phyloP scores from a whole-genome alignment of 2,113 vertebrate genomes.

The Sceloporus undulatus region DNA sequence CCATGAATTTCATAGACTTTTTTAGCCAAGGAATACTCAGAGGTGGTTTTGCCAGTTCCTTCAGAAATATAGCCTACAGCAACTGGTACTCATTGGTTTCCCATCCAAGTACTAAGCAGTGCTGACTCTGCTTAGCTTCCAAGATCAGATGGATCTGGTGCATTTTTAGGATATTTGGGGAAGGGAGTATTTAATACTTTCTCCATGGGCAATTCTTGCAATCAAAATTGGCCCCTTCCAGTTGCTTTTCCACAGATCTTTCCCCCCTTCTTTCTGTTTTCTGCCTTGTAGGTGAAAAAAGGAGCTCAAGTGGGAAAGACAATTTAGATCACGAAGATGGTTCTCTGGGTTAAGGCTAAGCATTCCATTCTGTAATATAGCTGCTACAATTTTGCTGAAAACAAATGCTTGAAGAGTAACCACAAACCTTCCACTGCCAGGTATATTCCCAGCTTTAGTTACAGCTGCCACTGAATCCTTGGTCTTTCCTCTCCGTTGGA shows the following conservation, averaged over 20 bases:
- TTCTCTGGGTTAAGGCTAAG: not conserved
- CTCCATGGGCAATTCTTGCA: not conserved
- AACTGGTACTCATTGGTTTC: too few species aligned
- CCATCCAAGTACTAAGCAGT: too few species aligned
- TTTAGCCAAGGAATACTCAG: too few species aligned
- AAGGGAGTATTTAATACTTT: not conserved
- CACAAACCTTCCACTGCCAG: not conserved
- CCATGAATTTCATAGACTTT: too few species aligned
- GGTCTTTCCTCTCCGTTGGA: not conserved
- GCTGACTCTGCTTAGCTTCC: too few species aligned
- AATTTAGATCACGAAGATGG: not conserved
- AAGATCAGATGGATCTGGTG: too few species aligned
- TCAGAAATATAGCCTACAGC: too few species aligned
- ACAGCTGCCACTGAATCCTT: fast-evolving
- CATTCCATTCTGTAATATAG: not conserved
- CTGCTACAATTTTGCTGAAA: not conserved
- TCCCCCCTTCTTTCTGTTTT: not conserved
- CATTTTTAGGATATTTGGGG: too few species aligned
- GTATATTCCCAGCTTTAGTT: not conserved
- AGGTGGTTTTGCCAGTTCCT: too few species aligned
- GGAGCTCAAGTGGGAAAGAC: not conserved
- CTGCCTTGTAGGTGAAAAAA: not conserved
- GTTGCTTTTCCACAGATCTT: not conserved
- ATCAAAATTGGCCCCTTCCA: not conserved
- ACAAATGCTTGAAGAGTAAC: not conserved